phyloP scores from a whole-genome alignment of 2,797 vertebrate species.

The Notolabrus celidotus region DNA sequence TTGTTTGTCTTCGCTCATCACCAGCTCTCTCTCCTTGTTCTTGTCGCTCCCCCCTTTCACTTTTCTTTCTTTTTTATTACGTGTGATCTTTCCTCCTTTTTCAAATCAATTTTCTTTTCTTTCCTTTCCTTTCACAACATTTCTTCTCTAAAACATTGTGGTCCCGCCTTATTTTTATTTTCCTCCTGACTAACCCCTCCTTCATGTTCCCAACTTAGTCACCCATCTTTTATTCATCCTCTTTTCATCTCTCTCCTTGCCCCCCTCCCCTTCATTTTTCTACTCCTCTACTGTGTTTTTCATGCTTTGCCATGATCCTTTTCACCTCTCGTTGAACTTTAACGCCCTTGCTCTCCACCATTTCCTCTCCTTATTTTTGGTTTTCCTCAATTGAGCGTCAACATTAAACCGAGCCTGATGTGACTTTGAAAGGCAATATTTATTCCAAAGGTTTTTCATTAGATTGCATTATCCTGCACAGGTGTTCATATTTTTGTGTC shows the following conservation, averaged over 20 bases:
- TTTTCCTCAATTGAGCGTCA: background rate
- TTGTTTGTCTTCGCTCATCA: conserved; percentile 54
- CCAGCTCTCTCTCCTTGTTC: conserved; percentile 5
- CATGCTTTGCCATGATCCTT: background rate
- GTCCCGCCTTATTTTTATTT: background rate
- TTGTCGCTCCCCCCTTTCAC: conserved; percentile 21
- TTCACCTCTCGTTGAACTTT: conserved; percentile 1
- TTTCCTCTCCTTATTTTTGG: background rate
- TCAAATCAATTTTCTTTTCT: background rate
- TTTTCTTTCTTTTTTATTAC: background rate
- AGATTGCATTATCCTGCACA: conserved; percentile 18
- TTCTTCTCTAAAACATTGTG: background rate
- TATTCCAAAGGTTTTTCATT: conserved; percentile 7
- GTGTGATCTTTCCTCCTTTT: background rate
- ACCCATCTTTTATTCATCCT: conserved; percentile 15
- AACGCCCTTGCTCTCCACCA: background rate
- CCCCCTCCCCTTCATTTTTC: background rate
- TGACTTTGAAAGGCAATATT: background rate
- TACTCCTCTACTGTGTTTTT: background rate
- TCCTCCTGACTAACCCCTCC: background rate
- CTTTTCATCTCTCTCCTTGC: background rate
- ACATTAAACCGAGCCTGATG: background rate
- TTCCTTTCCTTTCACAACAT: background rate
- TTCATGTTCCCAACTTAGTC: conserved; percentile 6
- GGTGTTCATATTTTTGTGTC: conserved; percentile 33